Percentiles rank a stretch among this genome's conserved stretches.
These are phyloP conservation scores for Dinothrombium tinctorium DNA, from an alignment of 1,140 invertebrate species.

Conservation along the genomic window DNA sequence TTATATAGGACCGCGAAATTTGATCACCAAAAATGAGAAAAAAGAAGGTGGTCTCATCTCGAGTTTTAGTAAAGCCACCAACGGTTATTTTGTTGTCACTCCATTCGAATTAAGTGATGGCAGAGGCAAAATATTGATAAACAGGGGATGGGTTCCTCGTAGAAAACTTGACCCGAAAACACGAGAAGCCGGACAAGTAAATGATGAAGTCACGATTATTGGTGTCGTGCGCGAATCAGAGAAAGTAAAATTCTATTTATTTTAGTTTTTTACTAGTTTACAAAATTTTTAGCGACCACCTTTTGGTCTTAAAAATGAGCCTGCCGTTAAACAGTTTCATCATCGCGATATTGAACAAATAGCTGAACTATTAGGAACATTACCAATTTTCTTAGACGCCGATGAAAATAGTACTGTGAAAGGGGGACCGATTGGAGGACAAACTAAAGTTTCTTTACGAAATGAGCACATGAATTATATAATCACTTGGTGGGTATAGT, in stretches of 20 bases:
- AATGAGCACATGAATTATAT: conserved; percentile 85
- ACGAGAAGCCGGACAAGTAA: not conserved
- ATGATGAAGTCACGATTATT: conserved; percentile 3
- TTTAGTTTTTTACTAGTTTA: not conserved
- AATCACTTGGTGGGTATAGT: conserved; percentile 88
- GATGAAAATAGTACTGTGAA: conserved; percentile 24
- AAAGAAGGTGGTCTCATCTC: too few relatives aligned
- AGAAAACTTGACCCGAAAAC: not conserved
- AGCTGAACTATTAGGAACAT: conserved; percentile 37
- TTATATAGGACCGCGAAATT: too few relatives aligned
- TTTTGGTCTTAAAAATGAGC: not conserved
- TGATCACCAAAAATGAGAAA: too few relatives aligned
- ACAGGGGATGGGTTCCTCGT: not conserved
- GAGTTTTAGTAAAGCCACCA: too few relatives aligned
- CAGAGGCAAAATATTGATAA: not conserved
- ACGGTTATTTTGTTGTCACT: not conserved
- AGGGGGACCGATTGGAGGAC: conserved; percentile 56
- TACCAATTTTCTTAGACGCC: conserved; percentile 60
- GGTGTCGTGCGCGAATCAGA: conserved; percentile 3
- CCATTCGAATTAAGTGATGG: conserved; percentile 5
- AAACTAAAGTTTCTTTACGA: conserved; percentile 56
- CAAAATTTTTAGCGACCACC: too few relatives aligned
- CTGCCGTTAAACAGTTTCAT: not conserved
- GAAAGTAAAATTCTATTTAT: not conserved
- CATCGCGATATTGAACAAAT: conserved; percentile 53